Evolutionary conservation across 1,140 invertebrate genomes (phyloP), one percentile per base, ranked within the genome.

Genomic region (Vanessa tameamea): DNA sequence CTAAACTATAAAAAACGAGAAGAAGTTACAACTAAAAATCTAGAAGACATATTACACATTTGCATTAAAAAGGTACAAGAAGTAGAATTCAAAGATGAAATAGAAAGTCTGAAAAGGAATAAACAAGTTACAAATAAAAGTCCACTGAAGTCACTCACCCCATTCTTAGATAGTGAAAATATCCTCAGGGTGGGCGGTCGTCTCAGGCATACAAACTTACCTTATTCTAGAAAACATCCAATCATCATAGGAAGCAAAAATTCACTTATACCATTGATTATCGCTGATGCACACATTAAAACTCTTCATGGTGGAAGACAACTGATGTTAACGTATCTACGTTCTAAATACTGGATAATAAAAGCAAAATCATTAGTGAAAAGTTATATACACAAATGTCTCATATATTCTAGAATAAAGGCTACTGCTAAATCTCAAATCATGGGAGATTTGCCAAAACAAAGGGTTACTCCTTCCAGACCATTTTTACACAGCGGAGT

Each of bases 101-200:
- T 77, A 50, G 31, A 61, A 23, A 47, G 48, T 50, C 47, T 76
- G 15, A 31, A 26, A 47, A 59, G 47, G 64, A 64, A 53, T 13
- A 65, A 53, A 64, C 63, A 15, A 23, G 64, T 74, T 43, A 72
- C 64, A 50, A 75, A 66, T 37, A 66, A 51, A 26, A 73, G 72
- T 31, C 64, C 43, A 72, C 66, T 77, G 50, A 73, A 53, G 15
- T 68, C 73, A 23, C 48, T 80, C n/a, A 76, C 69, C 72, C 71
- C 76, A 47, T 78, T 72, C 26, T 12, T 70, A 9, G 72, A 79
- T 67, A 53, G 50, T 20, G 53, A 51, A 20, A 63, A 71, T 26
- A 31, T 78, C 14, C 14, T 80, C 16, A 63, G 75, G 16, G 73
- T 80, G 0, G 70, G 75, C n/a, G 78, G 73, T 11, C 50, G 78